phyloP scores from a whole-genome alignment of 2,888 invertebrate species.

The Harmothoe impar region DNA sequence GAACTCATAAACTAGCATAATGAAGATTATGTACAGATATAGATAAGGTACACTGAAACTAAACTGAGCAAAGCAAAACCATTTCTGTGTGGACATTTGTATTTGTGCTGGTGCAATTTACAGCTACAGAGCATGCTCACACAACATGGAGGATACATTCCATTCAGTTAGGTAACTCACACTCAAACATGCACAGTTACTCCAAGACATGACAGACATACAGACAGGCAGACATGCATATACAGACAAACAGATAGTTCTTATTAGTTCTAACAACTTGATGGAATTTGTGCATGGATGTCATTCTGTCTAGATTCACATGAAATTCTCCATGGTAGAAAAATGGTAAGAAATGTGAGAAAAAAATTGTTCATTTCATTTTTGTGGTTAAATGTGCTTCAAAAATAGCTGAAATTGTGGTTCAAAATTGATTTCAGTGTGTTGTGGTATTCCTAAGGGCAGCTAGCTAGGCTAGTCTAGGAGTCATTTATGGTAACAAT shows the following conservation, averaged over 20 bases:
- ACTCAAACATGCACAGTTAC: background rate
- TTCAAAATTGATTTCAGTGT: background rate
- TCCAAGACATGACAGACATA: background rate
- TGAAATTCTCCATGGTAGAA: background rate
- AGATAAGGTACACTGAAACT: no score
- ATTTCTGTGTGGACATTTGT: no score
- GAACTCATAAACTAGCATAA: no score
- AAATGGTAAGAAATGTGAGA: background rate
- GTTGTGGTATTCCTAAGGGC: background rate
- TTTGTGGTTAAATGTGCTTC: background rate
- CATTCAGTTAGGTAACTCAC: background rate
- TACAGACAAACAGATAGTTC: background rate
- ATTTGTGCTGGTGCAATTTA: no score
- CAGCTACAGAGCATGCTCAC: background rate
- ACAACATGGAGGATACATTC: background rate
- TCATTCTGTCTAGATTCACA: background rate
- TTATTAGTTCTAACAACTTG: background rate
- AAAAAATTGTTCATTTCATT: no score
- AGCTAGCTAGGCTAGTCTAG: background rate
- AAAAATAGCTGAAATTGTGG: background rate
- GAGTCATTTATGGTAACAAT: conserved; percentile 6
- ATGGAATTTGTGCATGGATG: background rate
- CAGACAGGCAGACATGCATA: background rate
- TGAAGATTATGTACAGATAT: no score
- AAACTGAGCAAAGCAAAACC: no score